These are phyloP conservation scores for Hapalemur alaotrensis DNA, from an alignment of 2,797 vertebrate species.

Conservation along the genomic window DNA sequence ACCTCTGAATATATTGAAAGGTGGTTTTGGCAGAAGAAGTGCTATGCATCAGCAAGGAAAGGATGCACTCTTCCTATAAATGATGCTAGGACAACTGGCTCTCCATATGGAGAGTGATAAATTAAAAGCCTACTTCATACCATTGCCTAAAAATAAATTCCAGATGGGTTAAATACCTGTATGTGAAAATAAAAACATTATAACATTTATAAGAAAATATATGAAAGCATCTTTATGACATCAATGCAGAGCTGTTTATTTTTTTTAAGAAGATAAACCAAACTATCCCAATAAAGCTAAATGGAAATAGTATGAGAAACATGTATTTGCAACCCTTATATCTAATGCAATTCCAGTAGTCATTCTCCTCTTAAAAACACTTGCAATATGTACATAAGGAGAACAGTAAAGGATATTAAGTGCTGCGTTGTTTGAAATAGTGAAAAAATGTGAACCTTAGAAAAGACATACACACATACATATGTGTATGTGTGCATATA, in stretches of 20 bases:
- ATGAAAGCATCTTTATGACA: background rate
- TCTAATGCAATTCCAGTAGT: background rate
- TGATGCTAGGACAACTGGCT: background rate
- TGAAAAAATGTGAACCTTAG: background rate
- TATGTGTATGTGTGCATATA: background rate
- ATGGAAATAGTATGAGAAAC: background rate
- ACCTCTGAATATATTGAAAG: background rate
- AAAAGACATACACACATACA: background rate
- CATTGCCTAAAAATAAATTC: background rate
- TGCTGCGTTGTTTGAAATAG: background rate
- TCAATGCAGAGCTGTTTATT: background rate
- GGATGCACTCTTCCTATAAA: background rate
- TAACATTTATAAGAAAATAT: conserved; percentile 8
- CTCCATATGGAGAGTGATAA: background rate
- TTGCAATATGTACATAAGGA: background rate
- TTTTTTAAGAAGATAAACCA: background rate
- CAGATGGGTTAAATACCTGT: conserved; percentile 27
- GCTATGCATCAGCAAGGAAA: background rate
- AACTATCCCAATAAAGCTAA: background rate
- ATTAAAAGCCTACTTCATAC: background rate
- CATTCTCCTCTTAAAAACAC: background rate
- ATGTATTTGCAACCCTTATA: background rate
- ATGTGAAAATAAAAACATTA: background rate
- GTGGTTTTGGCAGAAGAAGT: background rate
- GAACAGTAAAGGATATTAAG: background rate